phyloP scores from a whole-genome alignment of 2,888 invertebrate species.

The Elysia crispata region DNA sequence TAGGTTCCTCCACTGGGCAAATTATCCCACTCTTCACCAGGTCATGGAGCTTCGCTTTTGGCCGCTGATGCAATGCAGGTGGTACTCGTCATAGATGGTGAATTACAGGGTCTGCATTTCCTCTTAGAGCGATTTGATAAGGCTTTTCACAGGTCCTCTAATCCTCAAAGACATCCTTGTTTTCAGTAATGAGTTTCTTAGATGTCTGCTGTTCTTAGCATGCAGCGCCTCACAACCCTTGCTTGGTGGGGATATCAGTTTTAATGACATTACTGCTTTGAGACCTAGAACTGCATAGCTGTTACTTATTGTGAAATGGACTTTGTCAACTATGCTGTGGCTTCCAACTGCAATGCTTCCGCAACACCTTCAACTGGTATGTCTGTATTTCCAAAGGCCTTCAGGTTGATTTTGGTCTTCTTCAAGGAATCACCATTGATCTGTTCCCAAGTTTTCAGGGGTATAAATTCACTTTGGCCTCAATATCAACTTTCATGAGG shows the following conservation, averaged over 20 bases:
- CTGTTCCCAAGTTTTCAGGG: neutral
- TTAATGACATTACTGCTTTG: neutral
- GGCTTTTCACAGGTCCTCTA: slow-evolving; percentile 19
- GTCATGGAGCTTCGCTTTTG: slow-evolving; percentile 37
- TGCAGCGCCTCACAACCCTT: neutral
- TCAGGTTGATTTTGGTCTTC: neutral
- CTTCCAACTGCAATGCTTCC: neutral
- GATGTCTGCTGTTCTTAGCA: neutral
- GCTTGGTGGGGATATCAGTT: no score
- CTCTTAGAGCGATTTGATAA: slow-evolving; percentile 28
- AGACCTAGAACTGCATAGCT: neutral
- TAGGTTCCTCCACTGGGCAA: slow-evolving; percentile 46
- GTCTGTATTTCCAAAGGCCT: neutral
- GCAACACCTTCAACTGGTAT: neutral
- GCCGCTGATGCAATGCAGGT: slow-evolving; percentile 27
- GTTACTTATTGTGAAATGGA: neutral
- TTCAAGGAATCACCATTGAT: neutral
- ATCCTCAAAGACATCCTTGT: slow-evolving; percentile 4
- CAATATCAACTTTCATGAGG: no score
- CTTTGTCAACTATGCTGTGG: no score
- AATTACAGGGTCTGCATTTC: slow-evolving; percentile 23
- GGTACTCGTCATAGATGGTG: slow-evolving; percentile 39
- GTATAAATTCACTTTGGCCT: neutral
- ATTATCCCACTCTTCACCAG: slow-evolving; percentile 34
- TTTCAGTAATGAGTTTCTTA: neutral